phyloP scores from a whole-genome alignment of 92 coral and sea anemone genomes.

The Epizoanthus fatuus region DNA sequence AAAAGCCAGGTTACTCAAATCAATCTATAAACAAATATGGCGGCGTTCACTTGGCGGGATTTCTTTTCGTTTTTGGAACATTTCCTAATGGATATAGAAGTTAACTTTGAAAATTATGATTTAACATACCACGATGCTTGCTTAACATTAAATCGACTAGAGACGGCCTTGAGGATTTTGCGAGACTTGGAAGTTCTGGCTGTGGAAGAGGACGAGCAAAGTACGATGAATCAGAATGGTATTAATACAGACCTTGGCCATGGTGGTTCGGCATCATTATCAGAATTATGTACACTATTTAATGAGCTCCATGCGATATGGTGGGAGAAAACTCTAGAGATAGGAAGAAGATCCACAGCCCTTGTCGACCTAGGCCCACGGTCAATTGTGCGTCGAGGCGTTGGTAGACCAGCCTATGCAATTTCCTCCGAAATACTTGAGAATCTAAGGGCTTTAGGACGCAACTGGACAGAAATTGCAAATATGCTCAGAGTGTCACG shows the following conservation, averaged over 20 bases:
- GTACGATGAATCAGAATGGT: no score
- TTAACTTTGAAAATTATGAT: not conserved
- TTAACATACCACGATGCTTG: slow-evolving; percentile 38
- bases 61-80: not conserved
- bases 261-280: not conserved
- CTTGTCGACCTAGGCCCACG: slow-evolving; percentile 24
- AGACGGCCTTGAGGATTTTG: slow-evolving; percentile 27
- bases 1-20: no score
- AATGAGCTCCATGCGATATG: not conserved
- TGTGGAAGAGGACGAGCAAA: not conserved
- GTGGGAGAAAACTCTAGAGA: not conserved
- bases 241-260: no score
- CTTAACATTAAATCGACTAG: slow-evolving; percentile 36
- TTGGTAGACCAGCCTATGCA: slow-evolving; percentile 61
- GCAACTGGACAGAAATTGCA: slow-evolving; percentile 62
- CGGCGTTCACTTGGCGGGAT: no score
- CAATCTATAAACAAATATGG: no score
- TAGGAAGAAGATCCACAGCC: slow-evolving; percentile 56
- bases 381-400: slow-evolving; percentile 11
- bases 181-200: slow-evolving; percentile 1
- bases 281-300: not conserved
- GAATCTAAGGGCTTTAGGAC: slow-evolving; percentile 62
- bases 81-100: not conserved
- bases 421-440: slow-evolving; percentile 24
- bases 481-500: slow-evolving; percentile 63